Evolutionary conservation across 2,888 invertebrate genomes (phyloP), one percentile per base, ranked within the genome.

Genomic region (Cordilura impudica): DNA sequence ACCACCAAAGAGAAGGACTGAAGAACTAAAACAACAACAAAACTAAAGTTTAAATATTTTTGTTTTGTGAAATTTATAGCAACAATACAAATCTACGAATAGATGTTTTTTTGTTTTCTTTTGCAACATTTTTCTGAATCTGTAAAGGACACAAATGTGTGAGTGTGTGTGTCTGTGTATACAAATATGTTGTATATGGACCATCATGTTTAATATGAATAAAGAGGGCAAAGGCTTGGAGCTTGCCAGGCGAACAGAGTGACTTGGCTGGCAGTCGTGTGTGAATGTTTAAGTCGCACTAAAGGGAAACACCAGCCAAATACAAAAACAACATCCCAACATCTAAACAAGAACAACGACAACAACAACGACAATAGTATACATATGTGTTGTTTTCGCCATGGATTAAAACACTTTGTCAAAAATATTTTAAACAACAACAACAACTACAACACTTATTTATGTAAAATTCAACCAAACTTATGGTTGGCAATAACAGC

Each of bases 21-120:
- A 58, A 49, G n/a, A 14, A n/a, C 56, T 23, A 29, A 26, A 31
- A 54, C 14, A 5, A 54, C 7, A n/a, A 65, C 51, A 39, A 47
- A 47, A 10, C 23, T 63, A 60, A 71, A 67, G 39, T 47, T 45
- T 31, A 67, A 53, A 54, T 63, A 54, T 66, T 53, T 74, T 53
- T 78, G 43, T 76, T 49, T 77, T 80, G 53, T 73, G 77, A 77
- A 82, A 82, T 82, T 82, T 81, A 82, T 82, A 78, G 79, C 79
- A 81, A 79, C 73, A 81, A 70, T 67, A 63, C 69, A 72, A 79
- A 82, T 79, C 82, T 82, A 82, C 79, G 78, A 82, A 80, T 81
- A 75, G 81, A 79, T 77, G 23, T 53, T 21, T 23, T 60, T 29
- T 71, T 53, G 47, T 47, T 35, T 19, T 4, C 14, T n/a, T 21